Conservation (phyloP, 2,888 invertebrate genomes). For the Luperina testacea region DNA sequence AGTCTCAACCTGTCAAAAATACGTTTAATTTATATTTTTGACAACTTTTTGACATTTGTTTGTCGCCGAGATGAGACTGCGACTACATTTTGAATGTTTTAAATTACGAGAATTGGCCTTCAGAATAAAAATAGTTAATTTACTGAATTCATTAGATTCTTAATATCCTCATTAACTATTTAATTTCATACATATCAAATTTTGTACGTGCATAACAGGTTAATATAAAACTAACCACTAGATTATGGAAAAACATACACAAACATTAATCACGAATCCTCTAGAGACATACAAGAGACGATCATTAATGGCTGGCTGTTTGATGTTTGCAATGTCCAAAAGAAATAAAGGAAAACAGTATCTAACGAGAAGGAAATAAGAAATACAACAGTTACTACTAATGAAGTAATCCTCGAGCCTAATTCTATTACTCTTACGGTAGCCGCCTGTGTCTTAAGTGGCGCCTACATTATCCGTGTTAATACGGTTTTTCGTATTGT, state of each 20-base stretch:
- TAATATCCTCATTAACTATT: neutral
- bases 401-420: conserved; percentile 30
- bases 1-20: too few relatives aligned
- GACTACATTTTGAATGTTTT: too few relatives aligned
- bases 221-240: neutral
- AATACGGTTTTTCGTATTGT: conserved; percentile 31
- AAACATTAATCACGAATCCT: neutral
- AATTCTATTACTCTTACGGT: conserved; percentile 41
- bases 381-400: conserved; percentile 23
- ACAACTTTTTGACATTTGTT: too few relatives aligned
- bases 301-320: conserved; percentile 7
- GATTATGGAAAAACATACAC: neutral
- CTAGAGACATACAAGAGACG: neutral
- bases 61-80: too few relatives aligned
- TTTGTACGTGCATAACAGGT: neutral
- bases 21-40: too few relatives aligned
- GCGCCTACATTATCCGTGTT: conserved; percentile 29
- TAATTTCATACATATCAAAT: neutral
- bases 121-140: too few relatives aligned
- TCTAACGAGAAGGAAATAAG: conserved; percentile 12
- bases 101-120: too few relatives aligned
- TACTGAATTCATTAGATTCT: neutral
- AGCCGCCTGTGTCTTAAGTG: conserved; percentile 38
- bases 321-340: neutral
- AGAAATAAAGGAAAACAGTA: conserved; percentile 9